Evolutionary conservation across 2,797 vertebrate species (phyloP).

Genomic region (Muraenolepis orangiensis): DNA sequence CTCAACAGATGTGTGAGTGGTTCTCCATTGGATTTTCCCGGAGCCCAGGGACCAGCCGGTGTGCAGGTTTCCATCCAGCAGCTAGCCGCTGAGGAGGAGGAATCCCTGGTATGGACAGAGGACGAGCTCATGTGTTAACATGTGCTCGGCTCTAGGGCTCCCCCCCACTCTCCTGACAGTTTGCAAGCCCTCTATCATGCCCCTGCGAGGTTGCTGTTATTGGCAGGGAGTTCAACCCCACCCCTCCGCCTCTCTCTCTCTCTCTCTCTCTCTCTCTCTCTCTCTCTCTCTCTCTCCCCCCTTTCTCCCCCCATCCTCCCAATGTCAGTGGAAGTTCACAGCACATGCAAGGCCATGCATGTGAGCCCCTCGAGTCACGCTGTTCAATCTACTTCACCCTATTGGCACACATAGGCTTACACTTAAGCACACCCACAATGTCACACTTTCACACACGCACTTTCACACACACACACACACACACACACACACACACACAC

Average conservation of each 20-base stretch:
- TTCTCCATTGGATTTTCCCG: constrained; percentile 24
- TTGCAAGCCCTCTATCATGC: constrained; percentile 19
- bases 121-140: constrained; percentile 42
- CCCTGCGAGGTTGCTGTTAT: constrained; percentile 46
- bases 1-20: neutral
- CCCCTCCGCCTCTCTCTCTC: constrained; percentile 27
- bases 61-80: constrained; percentile 40
- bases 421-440: too few species aligned
- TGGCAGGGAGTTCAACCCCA: constrained; percentile 36
- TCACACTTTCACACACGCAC: too few species aligned
- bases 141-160: constrained; percentile 25
- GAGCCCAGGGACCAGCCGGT: constrained; percentile 57
- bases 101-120: constrained; percentile 47
- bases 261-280: constrained; percentile 31
- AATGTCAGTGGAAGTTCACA: neutral
- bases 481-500: too few species aligned
- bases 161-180: constrained; percentile 23
- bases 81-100: constrained; percentile 36
- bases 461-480: too few species aligned
- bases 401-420: neutral
- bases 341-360: neutral
- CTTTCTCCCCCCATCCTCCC: constrained; percentile 6
- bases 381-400: neutral
- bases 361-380: neutral
- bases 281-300: constrained; percentile 33